phyloP scores from a whole-genome alignment of 2,797 vertebrate species.

The Coreius guichenoti region DNA sequence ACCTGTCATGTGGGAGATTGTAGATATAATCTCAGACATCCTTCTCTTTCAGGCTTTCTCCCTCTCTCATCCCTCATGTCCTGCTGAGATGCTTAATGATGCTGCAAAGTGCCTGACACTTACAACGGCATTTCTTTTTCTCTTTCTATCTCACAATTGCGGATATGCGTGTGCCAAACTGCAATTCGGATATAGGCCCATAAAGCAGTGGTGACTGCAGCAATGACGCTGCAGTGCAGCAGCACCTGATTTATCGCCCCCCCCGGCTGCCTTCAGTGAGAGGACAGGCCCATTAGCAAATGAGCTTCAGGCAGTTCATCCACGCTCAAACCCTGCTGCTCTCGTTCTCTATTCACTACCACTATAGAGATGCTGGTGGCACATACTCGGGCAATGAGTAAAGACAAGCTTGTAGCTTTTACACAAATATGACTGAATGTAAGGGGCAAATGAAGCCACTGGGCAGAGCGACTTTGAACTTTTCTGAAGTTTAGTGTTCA shows the following conservation, averaged over 20 bases:
- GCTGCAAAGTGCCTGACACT: constrained; percentile 60
- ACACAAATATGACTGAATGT: constrained; percentile 11
- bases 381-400: not conserved
- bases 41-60: not conserved
- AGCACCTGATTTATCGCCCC: constrained; percentile 49
- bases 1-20: constrained; percentile 19
- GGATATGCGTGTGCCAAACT: constrained; percentile 45
- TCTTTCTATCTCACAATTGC: constrained; percentile 43
- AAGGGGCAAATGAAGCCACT: constrained; percentile 32
- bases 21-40: constrained; percentile 24
- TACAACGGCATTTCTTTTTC: constrained; percentile 37
- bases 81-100: constrained; percentile 64
- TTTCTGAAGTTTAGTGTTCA: constrained; percentile 32
- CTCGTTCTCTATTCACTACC: constrained; percentile 22
- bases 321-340: constrained; percentile 38
- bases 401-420: constrained; percentile 27
- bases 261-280: constrained; percentile 31
- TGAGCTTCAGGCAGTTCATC: constrained; percentile 66
- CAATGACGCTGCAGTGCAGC: constrained; percentile 46
- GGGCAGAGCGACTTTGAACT: not conserved
- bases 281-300: constrained; percentile 68
- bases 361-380: constrained; percentile 38
- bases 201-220: constrained; percentile 41
- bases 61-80: constrained; percentile 20
- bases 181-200: constrained; percentile 46